Base-by-base conservation (phyloP, 2,888 invertebrate genomes). In the Dione juno region DNA sequence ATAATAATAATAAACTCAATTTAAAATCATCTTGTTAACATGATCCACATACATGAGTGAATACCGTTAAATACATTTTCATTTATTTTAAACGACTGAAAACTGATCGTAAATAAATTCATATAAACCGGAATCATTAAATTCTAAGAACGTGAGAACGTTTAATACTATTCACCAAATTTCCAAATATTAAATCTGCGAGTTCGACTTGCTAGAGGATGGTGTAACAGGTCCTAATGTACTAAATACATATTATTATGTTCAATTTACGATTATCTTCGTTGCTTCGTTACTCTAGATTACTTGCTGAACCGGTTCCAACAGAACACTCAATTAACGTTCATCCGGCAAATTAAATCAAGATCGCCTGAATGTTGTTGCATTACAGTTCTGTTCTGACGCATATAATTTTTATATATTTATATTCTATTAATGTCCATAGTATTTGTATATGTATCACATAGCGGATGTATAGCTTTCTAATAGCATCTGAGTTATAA, bases 341-440 rank as follows among this genome's bases (percentile, higher is more conserved):
- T 79, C 82, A 84, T 87, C 85, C 85, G 84, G 79, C 77, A 77
- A 81, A 82, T 82, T 78, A 78, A 77, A 80, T 75, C 76, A 76
- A 77, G 77, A 77, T 76, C 74, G 74, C 72, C 67, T 71, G 76
- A 79, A 81, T 81, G 80, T 79, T 76, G 78, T 77, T 77, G 63
- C 79, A 77, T 79, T 79, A 81, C 77, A 79, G 82, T 81, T 82
- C 70, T 79, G 82, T 81, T 82, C 70, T 74, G 77, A 77, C n/a
- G 67, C 66, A 61, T 64, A 43, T 53, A 67, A 40, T 16, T 41
- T 41, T 28, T 37, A 37, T 40, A 41, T 16, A 45, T 63, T 43
- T 53, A 14, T 37, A 5, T 28, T 57, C 40, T 52, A 48, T 65
- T 50, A 5, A 5, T 65, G 14, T 65, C 11, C 8, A 57, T 37